Evolutionary conservation across 1,140 invertebrate genomes (phyloP).

Genomic region (Nephila pilipes): DNA sequence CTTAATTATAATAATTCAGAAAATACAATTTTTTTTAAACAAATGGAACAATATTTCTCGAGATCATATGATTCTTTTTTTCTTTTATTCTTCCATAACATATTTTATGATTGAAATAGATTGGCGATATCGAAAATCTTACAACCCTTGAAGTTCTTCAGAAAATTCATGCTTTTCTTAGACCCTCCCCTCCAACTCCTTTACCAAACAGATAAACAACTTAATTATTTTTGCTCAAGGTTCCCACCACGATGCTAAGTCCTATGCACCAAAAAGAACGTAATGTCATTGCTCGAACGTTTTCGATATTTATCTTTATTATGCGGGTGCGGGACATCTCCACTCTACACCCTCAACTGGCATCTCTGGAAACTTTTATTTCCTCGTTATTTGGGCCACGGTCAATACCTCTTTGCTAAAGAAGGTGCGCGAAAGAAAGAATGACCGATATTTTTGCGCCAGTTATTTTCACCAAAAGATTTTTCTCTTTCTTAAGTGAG

Average conservation of each 20-base stretch:
- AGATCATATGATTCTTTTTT: not conserved
- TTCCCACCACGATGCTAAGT: not conserved
- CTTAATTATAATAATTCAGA: no score
- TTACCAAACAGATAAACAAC: constrained; percentile 8
- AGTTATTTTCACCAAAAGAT: not conserved
- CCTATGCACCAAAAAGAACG: not conserved
- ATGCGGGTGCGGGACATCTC: not conserved
- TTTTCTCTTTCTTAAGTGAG: not conserved
- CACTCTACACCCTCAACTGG: not conserved
- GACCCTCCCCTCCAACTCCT: not conserved
- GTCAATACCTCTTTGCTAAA: constrained; percentile 26
- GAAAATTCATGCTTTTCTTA: not conserved
- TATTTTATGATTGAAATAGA: not conserved
- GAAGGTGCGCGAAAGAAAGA: not conserved
- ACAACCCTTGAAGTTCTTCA: constrained; percentile 4
- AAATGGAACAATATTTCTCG: no score
- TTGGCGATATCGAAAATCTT: constrained; percentile 1
- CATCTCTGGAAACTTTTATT: not conserved
- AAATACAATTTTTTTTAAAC: no score
- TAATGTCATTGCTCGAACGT: constrained; percentile 8
- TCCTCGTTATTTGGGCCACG: constrained; percentile 31
- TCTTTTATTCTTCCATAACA: no score
- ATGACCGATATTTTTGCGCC: constrained; percentile 38
- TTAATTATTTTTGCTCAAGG: constrained; percentile 37
- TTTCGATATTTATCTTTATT: constrained; percentile 8